Evolutionary conservation across 2,113 vertebrate genomes (phyloP), one percentile per base, ranked within the genome.

Genomic region (Proterorhinus semilunaris): DNA sequence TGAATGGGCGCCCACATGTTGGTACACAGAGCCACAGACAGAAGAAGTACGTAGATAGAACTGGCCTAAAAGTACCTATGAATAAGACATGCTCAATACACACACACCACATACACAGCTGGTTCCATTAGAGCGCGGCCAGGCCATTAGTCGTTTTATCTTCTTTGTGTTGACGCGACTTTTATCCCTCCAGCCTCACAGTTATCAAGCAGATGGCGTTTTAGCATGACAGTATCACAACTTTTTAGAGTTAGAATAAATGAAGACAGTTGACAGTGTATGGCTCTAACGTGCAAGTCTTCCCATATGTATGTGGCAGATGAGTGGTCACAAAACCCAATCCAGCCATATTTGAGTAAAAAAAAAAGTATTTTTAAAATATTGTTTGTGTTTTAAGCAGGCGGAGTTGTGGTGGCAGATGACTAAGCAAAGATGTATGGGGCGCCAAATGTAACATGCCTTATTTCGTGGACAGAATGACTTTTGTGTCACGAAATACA

Each of bases 141-240:
- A 63, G 64, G 71, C 84, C 84, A 88, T 85, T 87, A 88, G 82
- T 64, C 72, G 74, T 82, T 87, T 80, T 88, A 87, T 89, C 83
- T 85, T 67, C 76, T 85, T 83, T 88, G 72, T 87, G 62, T 71
- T 74, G 81, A 74, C 66, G 80, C 67, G 76, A 74, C 75, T 76
- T 55, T 17, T 43, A 50, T 69, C 54, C 36, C 68, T 66, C 48
- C 69, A 64, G 54, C 61, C 65, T 27, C 68, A 42, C 71, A 64
- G 7, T 7, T 74, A 59, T 61, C 59, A 73, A 62, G 76, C 79
- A 82, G 79, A 84, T n/a, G 17, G 58, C 66, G 16, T 64, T 81
- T 80, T 72, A 70, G 68, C 66, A 8, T 10, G 42, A 62, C 15
- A 59, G 62, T 48, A 16, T 15, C 47, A 51, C 51, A 61, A 7